A percentile compares a stretch with the other conserved stretches of the same genome.
phyloP scores from a whole-genome alignment of 2,797 vertebrate genomes.

The Melanogrammus aeglefinus region DNA sequence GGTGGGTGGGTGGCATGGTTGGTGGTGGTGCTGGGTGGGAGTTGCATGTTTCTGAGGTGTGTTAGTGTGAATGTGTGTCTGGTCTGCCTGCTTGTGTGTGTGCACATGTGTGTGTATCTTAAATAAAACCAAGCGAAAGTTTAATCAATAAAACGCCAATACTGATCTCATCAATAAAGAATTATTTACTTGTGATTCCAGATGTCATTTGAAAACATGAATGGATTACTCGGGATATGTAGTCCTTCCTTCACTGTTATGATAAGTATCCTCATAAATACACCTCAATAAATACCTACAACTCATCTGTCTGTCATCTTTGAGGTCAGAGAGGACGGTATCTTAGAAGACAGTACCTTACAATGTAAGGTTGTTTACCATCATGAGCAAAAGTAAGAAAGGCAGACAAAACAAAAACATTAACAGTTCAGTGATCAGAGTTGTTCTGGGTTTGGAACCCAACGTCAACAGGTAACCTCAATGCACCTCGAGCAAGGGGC shows the following conservation, averaged over 20 bases:
- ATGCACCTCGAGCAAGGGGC: not conserved
- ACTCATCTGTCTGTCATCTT: not conserved
- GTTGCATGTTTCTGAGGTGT: too few species aligned
- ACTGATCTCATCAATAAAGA: not conserved
- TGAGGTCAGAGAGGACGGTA: too few species aligned
- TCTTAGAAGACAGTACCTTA: too few species aligned
- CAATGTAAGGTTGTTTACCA: too few species aligned
- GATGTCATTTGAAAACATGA: not conserved
- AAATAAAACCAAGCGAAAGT: not conserved
- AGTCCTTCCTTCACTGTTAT: not conserved
- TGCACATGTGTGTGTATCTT: not conserved
- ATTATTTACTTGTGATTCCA: not conserved
- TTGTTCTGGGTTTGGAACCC: too few species aligned
- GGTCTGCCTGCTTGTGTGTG: not conserved
- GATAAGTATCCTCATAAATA: not conserved
- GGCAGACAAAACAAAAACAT: not conserved
- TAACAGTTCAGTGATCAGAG: not conserved
- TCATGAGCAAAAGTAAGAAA: too few species aligned
- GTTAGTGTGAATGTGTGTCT: not conserved
- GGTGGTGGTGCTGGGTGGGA: too few species aligned
- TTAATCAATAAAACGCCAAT: not conserved
- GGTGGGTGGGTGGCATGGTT: too few species aligned
- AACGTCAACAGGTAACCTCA: not conserved
- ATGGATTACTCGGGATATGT: not conserved
- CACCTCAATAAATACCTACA: not conserved